Base-by-base conservation (phyloP, 2,113 vertebrate species). In the Pterocles gutturalis region DNA sequence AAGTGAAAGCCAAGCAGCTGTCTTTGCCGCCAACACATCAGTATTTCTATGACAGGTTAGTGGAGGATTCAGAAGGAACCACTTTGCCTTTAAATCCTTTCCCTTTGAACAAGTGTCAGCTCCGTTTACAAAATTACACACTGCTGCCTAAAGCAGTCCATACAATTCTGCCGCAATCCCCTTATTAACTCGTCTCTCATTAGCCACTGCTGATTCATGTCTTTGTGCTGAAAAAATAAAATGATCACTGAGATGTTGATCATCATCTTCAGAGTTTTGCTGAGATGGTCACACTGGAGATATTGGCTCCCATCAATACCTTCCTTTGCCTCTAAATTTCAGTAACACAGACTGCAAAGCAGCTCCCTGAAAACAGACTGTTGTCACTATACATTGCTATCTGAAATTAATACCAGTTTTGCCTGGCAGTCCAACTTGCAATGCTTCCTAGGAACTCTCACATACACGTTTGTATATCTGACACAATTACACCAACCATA, bases 161-260 rank as follows among this genome's bases (percentile, higher is more conserved):
- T 76, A 62, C 25, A 19, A 33, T 70, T 90, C 86, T 89, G 76
- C 60, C 2, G 10, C 69, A 53, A 46, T 71, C 55, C 36, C 13
- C 1, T 53, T 78, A 67, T 71, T 92, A 81, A 60, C 67, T 48
- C 54, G 34, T 38, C 83, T 90, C 77, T 81, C 57, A 34, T 94
- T 95, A 94, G 54, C 45, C 43, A 58, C 73, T 93, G 65, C 61
- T 82, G 81, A 91, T 78, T 71, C 77, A 57, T 10, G 25, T 33
- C 53, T 87, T 82, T 78, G 45, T 87, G 65, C 64, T 87, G 73
- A 84, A 55, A 89, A 87, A 94, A 89, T 92, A 71, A 89, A 87
- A 77, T 9, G 8, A 87, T 71, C 11, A 0, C 48, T 38, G 45
- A 3, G 4, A 13, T 64, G 80, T 45, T 64, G 73, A 75, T 79